These are phyloP conservation scores for Myrmecophaga tridactyla DNA, from an alignment of 2,113 vertebrate genomes.

Conservation along the genomic window DNA sequence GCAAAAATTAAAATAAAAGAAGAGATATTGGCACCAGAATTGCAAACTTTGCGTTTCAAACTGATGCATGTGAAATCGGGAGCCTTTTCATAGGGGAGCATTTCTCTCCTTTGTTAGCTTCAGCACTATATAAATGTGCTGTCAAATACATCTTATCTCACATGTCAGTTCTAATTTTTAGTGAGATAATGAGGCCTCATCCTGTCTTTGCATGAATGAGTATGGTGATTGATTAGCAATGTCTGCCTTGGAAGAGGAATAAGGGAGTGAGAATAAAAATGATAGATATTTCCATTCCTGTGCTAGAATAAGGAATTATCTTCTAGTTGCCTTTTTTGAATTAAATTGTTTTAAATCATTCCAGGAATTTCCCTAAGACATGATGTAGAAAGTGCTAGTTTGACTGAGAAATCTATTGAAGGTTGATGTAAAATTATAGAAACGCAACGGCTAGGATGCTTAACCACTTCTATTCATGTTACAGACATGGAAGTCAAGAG, in stretches of 20 bases:
- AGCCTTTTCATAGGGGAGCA: not conserved
- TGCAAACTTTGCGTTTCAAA: not conserved
- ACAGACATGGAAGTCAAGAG: not conserved
- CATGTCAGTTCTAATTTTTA: slow-evolving; percentile 8
- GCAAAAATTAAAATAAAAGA: not conserved
- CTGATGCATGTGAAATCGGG: not conserved
- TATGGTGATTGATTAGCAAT: slow-evolving; percentile 35
- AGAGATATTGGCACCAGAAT: not conserved
- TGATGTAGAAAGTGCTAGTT: not conserved
- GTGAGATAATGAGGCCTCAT: not conserved
- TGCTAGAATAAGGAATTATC: not conserved
- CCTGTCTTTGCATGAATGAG: slow-evolving; percentile 4
- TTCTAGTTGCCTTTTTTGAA: not conserved
- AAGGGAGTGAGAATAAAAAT: not conserved
- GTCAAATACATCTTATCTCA: slow-evolving; percentile 9
- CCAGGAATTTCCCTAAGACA: not conserved
- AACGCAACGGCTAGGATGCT: not conserved
- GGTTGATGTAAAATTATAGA: not conserved
- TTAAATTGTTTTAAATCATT: not conserved
- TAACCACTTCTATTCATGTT: not conserved
- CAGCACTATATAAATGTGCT: not conserved
- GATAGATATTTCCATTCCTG: slow-evolving; percentile 2
- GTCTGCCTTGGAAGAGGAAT: slow-evolving; percentile 37
- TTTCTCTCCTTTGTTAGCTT: not conserved
- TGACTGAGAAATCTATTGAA: not conserved